Percentiles rank a stretch among this genome's conserved stretches.
Evolutionary conservation across 2,888 invertebrate species (phyloP).

Genomic region (Ligdia adustata): DNA sequence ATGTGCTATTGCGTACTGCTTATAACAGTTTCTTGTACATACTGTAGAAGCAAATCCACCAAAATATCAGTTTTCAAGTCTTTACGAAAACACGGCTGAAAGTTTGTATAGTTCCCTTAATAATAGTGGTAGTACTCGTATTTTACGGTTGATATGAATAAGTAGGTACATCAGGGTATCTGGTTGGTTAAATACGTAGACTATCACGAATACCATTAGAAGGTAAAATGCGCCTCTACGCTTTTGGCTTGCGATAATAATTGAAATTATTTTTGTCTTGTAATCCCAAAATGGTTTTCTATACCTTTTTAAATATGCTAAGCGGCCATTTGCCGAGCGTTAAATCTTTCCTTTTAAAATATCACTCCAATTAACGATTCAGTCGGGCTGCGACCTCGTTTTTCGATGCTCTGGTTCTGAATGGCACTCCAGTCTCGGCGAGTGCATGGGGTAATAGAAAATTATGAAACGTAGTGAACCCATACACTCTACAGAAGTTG

Average conservation of each 20-base stretch:
- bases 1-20: too few relatives aligned
- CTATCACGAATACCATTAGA: too few relatives aligned
- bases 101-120: too few relatives aligned
- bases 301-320: not conserved
- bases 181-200: too few relatives aligned
- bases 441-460: constrained; percentile 16
- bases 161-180: too few relatives aligned
- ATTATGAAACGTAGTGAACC: constrained; percentile 4
- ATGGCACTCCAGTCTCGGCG: constrained; percentile 10
- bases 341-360: constrained; percentile 29
- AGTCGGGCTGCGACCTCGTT: constrained; percentile 20
- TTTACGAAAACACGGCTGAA: too few relatives aligned
- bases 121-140: too few relatives aligned
- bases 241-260: not conserved
- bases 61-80: too few relatives aligned
- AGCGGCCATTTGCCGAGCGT: constrained; percentile 8
- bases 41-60: too few relatives aligned
- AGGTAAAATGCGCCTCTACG: too few relatives aligned
- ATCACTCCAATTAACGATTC: constrained; percentile 27
- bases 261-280: constrained; percentile 5
- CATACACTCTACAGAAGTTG: constrained; percentile 8
- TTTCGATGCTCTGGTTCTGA: constrained; percentile 12
- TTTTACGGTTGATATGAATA: too few relatives aligned
- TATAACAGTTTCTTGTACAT: too few relatives aligned
- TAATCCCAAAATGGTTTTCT: constrained; percentile 14